Base-by-base conservation (phyloP, 1,140 invertebrate species). In the Lepidostoma basale region DNA sequence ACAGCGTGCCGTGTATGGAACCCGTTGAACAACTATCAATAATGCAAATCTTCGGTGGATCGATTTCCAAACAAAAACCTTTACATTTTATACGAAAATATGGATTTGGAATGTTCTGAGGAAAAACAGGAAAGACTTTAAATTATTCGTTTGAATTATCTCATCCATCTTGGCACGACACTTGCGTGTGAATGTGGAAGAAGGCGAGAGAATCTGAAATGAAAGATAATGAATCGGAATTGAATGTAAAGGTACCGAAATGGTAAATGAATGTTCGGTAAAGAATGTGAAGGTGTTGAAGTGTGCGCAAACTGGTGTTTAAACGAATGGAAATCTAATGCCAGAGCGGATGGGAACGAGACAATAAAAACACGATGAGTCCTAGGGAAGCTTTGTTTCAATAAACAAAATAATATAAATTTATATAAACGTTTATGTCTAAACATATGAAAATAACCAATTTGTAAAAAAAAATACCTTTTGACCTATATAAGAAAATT, bases 351-450 rank as follows among this genome's bases (percentile, higher is more conserved):
- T 42, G 68, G 26, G 23, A 44, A 66, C 64, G 49, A 36, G 68
- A 70, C 68, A 62, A 66, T 66, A 70, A 63, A 56, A 54, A 22
- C n/a, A n/a, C n/a, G n/a, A 59, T 36, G 63, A 62, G 64, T 56
- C 47, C 42, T 67, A 60, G 47, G 64, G 59, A 67, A 45, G 69
- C 69, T 71, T 71, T 40, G 49, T 70, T 70, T 71, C 69, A 71
- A 59, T 67, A 67, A 67, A 71, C 65, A 71, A 67, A 71, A 66
- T 67, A 63, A 67, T 71, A 71, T 67, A 71, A 67, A 71, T 63
- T 67, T 71, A 67, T 67, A 67, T 66, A 67, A 71, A 71, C 69
- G 49, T 71, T 63, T 71, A 71, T 71, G 69, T 71, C 69, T 71
- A 71, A 67, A 70, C 68, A 70, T 67, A 62, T 42, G 59, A 67